Evolutionary conservation across 1,140 invertebrate species (phyloP).

Genomic region (Aphis gossypii): DNA sequence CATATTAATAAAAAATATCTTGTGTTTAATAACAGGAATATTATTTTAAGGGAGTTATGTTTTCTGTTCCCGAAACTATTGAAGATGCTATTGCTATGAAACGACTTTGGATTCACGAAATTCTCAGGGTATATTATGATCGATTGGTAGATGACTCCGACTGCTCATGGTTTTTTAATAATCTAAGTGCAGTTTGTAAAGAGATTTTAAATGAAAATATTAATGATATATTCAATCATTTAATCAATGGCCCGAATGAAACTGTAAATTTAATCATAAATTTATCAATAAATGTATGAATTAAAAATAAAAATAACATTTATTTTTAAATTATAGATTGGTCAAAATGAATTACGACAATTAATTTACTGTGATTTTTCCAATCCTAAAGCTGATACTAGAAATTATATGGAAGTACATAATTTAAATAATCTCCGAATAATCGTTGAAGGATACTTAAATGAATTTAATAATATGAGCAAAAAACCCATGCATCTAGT

Average conservation of each 20-base stretch:
- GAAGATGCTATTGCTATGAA: conserved; percentile 88
- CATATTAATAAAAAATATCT: background rate
- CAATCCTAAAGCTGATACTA: conserved; percentile 89
- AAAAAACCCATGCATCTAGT: conserved; percentile 98
- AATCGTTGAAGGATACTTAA: conserved; percentile 89
- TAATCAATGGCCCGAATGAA: conserved; percentile 52
- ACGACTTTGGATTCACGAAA: conserved; percentile 93
- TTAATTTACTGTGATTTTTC: conserved; percentile 95
- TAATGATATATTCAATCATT: conserved; percentile 66
- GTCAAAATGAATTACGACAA: conserved; percentile 80
- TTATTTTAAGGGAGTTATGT: conserved; percentile 77
- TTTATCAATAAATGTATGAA: background rate
- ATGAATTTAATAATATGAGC: conserved; percentile 94
- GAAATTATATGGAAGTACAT: conserved; percentile 86
- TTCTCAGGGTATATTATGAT: conserved; percentile 92
- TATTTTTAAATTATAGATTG: conserved; percentile 25
- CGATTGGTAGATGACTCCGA: conserved; percentile 85
- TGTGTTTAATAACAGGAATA: conserved; percentile 43
- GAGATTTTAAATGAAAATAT: conserved; percentile 67
- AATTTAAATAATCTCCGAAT: conserved; percentile 82
- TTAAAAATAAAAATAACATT: background rate
- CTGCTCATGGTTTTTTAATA: conserved; percentile 80
- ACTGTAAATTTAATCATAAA: background rate
- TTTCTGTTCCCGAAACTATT: conserved; percentile 92
- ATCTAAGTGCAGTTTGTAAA: conserved; percentile 65